Conservation (phyloP, 2,888 invertebrate genomes). For the Heliconius ismenius region DNA sequence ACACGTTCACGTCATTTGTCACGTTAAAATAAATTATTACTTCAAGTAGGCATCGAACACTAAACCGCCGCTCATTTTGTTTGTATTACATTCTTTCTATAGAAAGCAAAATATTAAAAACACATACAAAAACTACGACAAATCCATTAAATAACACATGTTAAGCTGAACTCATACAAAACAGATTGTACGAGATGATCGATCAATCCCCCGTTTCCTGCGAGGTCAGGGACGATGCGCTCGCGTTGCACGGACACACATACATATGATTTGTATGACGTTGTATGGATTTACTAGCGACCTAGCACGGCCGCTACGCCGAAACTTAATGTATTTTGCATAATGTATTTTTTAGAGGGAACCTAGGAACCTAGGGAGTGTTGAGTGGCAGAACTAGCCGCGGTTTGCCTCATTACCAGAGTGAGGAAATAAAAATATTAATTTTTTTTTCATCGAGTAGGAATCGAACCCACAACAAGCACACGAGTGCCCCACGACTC, state of each 20-base stretch:
- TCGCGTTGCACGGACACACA: slow-evolving; percentile 31
- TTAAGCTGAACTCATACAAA: slow-evolving; percentile 42
- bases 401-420: background rate
- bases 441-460: no score
- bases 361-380: no score
- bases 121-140: background rate
- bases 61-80: no score
- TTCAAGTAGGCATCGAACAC: no score
- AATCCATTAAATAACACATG: slow-evolving; percentile 37
- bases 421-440: no score
- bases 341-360: no score
- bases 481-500: background rate
- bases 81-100: background rate
- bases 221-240: slow-evolving; percentile 56
- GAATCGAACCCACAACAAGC: no score
- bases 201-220: slow-evolving; percentile 50
- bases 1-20: no score
- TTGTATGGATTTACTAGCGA: slow-evolving; percentile 14
- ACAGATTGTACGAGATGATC: slow-evolving; percentile 46
- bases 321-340: no score
- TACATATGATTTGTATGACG: slow-evolving; percentile 31
- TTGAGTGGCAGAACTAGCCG: background rate
- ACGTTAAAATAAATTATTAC: no score
- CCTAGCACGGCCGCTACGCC: no score
- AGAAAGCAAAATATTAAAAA: background rate